A percentile compares a stretch with the other conserved stretches of the same genome.
Conservation (phyloP, 2,888 invertebrate genomes). For the Philaethria dido region DNA sequence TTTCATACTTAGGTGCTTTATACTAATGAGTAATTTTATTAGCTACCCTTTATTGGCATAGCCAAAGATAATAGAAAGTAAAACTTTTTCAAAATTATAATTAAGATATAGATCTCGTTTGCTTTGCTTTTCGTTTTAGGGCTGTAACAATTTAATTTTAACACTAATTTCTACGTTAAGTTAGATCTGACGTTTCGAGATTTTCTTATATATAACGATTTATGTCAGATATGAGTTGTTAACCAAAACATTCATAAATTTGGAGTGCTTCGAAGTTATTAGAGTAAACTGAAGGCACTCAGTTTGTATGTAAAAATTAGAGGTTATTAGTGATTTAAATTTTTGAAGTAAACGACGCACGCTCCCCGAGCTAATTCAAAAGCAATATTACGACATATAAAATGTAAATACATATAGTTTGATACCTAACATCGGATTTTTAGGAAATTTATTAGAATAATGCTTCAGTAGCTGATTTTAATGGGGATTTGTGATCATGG, state of each 20-base stretch:
- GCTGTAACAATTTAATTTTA: conserved; percentile 45
- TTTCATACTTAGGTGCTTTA: conserved; percentile 74
- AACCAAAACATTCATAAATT: conserved; percentile 72
- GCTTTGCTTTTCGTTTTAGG: conserved; percentile 47
- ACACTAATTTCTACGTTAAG: conserved; percentile 51
- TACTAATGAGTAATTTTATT: conserved; percentile 63
- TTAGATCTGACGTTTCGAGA: conserved; percentile 74
- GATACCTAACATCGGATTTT: conserved; percentile 78
- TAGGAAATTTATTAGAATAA: conserved; percentile 79
- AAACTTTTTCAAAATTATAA: conserved; percentile 61
- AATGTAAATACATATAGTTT: conserved; percentile 84
- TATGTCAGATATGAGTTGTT: conserved; percentile 64
- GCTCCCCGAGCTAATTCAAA: conserved; percentile 82
- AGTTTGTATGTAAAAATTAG: conserved; percentile 73
- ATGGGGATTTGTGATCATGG: conserved; percentile 77
- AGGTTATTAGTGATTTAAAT: conserved; percentile 75
- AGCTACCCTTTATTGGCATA: conserved; percentile 73
- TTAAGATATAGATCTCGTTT: conserved; percentile 50
- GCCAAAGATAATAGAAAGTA: conserved; percentile 80
- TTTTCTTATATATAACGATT: conserved; percentile 68
- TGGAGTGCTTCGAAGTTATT: conserved; percentile 79
- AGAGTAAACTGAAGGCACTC: conserved; percentile 76
- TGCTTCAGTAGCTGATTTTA: conserved; percentile 75
- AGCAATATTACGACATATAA: conserved; percentile 83
- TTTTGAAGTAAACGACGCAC: conserved; percentile 75